Percentiles rank a stretch among this genome's conserved stretches.
phyloP scores from a whole-genome alignment of 2,797 vertebrate genomes.

The Spinus pinus region DNA sequence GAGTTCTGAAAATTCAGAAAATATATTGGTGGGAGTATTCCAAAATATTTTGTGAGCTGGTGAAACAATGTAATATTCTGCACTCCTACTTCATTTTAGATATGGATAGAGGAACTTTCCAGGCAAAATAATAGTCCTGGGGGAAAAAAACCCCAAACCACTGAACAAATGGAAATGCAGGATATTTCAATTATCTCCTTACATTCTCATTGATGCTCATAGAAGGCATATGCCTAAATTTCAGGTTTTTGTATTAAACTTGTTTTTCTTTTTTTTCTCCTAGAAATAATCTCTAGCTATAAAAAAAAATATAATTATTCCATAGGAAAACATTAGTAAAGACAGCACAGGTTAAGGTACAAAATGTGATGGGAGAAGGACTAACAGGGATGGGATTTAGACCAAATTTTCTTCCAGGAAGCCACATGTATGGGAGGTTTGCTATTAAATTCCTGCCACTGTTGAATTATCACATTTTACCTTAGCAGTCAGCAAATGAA shows the following conservation, averaged over 20 bases:
- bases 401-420: not conserved
- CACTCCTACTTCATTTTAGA: not conserved
- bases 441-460: not conserved
- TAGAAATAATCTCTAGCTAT: not conserved
- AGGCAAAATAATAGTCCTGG: not conserved
- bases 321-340: not conserved
- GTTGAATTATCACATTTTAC: not conserved
- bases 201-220: not conserved
- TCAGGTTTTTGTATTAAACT: not conserved
- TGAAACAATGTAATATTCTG: not conserved
- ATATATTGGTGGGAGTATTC: not conserved
- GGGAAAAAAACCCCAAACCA: fast-evolving
- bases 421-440: not conserved
- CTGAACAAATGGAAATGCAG: not conserved
- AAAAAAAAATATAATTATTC: not conserved
- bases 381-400: not conserved
- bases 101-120: not conserved
- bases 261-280: not conserved
- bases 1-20: not conserved
- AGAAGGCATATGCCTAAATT: not conserved
- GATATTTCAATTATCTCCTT: not conserved
- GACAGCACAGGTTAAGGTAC: not conserved
- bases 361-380: not conserved
- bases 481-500: not conserved
- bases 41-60: not conserved